Conservation (phyloP, 2,888 invertebrate species). For the Sinhomidia bicolor region DNA sequence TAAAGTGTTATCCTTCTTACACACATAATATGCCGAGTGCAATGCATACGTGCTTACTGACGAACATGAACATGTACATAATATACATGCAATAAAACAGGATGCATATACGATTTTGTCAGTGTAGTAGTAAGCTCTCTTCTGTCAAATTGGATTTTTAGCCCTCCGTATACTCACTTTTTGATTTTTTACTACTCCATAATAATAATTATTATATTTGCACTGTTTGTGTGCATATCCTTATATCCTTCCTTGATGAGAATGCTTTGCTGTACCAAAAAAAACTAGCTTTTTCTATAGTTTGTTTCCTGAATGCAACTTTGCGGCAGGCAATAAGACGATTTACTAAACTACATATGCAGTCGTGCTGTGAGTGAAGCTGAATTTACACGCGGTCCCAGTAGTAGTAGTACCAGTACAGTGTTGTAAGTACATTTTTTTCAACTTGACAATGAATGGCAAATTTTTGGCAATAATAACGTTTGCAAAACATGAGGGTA, state of each 20-base stretch:
- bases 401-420: not conserved
- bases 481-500: not conserved
- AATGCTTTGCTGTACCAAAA: too few species aligned
- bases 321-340: too few species aligned
- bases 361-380: not conserved
- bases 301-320: too few species aligned
- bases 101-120: not conserved
- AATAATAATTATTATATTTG: not conserved
- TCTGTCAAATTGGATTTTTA: slow-evolving; percentile 27
- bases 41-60: too few species aligned
- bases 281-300: too few species aligned
- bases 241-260: too few species aligned
- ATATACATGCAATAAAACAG: not conserved
- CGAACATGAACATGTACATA: not conserved
- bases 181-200: not conserved
- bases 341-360: not conserved
- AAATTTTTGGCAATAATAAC: not conserved
- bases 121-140: not conserved
- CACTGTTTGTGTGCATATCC: too few species aligned
- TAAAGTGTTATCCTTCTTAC: not conserved
- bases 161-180: not conserved
- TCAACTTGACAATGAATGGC: slow-evolving; percentile 54
- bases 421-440: not conserved
- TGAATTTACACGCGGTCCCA: not conserved
- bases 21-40: too few species aligned